phyloP scores from a whole-genome alignment of 2,888 invertebrate species.

The Platycnemis pennipes region DNA sequence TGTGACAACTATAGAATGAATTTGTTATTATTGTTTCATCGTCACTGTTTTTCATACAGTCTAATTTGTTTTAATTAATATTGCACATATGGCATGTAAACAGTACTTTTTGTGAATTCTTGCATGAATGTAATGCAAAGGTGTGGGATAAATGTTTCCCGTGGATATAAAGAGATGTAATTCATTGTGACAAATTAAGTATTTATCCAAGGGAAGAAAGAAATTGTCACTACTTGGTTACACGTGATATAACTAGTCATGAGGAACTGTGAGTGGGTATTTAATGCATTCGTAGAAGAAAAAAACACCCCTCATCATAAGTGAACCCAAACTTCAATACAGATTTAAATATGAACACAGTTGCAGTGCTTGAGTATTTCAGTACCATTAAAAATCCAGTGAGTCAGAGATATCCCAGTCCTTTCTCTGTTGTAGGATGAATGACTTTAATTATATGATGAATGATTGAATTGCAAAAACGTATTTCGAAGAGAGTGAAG shows the following conservation, averaged over 20 bases:
- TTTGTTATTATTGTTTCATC: not conserved
- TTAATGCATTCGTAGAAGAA: not conserved
- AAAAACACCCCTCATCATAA: not conserved
- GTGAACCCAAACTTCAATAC: slow-evolving; percentile 12
- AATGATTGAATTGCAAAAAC: not conserved
- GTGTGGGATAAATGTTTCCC: not conserved
- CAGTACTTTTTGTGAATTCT: not conserved
- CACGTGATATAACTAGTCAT: slow-evolving; percentile 36
- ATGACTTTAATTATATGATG: not conserved
- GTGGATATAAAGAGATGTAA: not conserved
- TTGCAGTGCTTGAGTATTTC: slow-evolving; percentile 34
- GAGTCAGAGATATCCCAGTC: not conserved
- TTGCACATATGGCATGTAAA: not conserved
- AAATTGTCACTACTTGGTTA: not conserved
- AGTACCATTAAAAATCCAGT: slow-evolving; percentile 2
- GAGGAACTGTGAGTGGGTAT: not conserved
- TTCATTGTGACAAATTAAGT: not conserved
- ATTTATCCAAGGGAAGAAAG: not conserved
- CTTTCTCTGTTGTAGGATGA: slow-evolving; percentile 24
- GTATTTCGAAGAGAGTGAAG: not conserved
- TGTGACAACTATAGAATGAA: not conserved
- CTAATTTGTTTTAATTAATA: not conserved
- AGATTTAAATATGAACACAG: slow-evolving; percentile 21
- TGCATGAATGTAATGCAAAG: not conserved
- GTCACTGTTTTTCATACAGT: not conserved